Percentiles rank a stretch among this genome's conserved stretches.
These are phyloP conservation scores for Cryptocephalus primarius DNA, from an alignment of 2,888 invertebrate genomes.

Conservation along the genomic window DNA sequence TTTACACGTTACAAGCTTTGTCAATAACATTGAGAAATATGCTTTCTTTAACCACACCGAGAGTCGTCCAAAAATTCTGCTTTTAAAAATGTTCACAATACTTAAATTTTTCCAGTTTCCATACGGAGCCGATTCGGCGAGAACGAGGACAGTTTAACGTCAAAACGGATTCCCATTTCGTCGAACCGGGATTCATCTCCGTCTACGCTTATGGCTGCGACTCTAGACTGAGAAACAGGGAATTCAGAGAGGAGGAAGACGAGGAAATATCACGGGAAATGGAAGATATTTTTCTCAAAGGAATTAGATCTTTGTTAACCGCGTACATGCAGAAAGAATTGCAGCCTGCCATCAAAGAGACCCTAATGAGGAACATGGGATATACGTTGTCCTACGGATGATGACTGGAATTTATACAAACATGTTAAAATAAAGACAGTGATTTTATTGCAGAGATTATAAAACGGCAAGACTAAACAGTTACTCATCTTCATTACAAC, in stretches of 20 bases:
- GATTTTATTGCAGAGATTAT: no score
- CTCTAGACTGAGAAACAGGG: constrained; percentile 30
- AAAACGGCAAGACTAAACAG: no score
- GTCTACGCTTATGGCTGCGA: constrained; percentile 79
- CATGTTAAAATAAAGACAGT: no score
- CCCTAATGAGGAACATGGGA: constrained; percentile 78
- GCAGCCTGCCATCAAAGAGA: constrained; percentile 77
- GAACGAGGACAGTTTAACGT: constrained; percentile 61
- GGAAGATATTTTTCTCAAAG: constrained; percentile 75
- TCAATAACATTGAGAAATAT: no score
- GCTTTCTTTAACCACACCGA: no score
- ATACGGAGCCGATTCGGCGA: constrained; percentile 58
- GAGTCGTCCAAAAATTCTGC: no score
- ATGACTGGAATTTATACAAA: not conserved
- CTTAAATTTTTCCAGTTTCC: constrained; percentile 37
- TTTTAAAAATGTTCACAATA: no score
- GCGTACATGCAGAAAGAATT: constrained; percentile 76
- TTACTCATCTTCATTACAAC: no score
- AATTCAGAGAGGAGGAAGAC: constrained; percentile 28
- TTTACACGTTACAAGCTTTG: no score
- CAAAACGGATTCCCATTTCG: constrained; percentile 71
- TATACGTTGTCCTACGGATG: constrained; percentile 76
- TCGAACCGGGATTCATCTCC: constrained; percentile 75
- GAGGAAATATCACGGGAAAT: constrained; percentile 67
- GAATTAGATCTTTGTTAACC: constrained; percentile 63